Conservation (phyloP, 2,113 vertebrate genomes). For the Penelope pileata region DNA sequence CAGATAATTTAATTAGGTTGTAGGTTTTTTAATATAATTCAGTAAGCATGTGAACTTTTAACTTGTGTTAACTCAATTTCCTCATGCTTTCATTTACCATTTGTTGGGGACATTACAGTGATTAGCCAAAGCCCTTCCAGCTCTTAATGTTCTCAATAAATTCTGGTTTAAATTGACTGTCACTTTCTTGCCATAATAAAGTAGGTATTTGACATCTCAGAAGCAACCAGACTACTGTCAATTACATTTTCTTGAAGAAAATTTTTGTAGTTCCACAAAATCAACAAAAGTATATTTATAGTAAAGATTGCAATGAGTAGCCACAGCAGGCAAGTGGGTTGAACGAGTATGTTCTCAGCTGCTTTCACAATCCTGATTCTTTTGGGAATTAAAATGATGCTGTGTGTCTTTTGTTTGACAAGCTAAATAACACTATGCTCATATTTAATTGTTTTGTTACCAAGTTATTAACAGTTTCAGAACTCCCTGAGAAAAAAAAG, state of each 20-base stretch:
- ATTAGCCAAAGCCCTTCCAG: slow-evolving; percentile 84
- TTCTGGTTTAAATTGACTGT: slow-evolving; percentile 86
- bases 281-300: slow-evolving; percentile 20
- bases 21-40: slow-evolving; percentile 81
- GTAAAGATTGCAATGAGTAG: background rate
- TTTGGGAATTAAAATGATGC: background rate
- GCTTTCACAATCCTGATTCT: background rate
- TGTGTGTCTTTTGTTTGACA: background rate
- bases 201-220: slow-evolving; percentile 79
- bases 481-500: background rate
- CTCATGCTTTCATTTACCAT: slow-evolving; percentile 86
- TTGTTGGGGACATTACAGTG: slow-evolving; percentile 84
- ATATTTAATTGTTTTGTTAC: background rate
- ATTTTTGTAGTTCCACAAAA: slow-evolving; percentile 29
- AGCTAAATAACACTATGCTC: background rate
- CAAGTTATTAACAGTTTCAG: background rate
- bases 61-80: slow-evolving; percentile 86
- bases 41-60: slow-evolving; percentile 85
- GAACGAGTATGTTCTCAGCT: background rate
- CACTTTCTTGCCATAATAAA: slow-evolving; percentile 82
- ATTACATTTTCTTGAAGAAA: slow-evolving; percentile 54
- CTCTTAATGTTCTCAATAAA: slow-evolving; percentile 84
- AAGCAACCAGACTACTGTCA: slow-evolving; percentile 56
- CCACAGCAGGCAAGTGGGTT: background rate
- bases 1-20: slow-evolving; percentile 83